Conservation (phyloP, 1,140 invertebrate species). For the Nautilus pompilius region DNA sequence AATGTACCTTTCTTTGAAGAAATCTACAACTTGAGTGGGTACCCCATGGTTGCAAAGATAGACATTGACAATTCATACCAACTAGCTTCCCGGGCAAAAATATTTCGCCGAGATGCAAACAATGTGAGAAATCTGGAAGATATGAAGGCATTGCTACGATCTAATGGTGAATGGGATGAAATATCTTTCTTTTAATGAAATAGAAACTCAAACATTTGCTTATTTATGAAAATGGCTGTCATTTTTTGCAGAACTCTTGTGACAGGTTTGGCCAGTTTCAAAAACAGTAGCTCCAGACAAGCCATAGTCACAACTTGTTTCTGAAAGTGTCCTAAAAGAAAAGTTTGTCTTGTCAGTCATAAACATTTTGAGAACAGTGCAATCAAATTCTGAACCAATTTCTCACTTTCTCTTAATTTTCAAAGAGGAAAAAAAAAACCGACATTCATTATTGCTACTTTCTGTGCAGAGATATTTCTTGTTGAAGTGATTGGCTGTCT, state of each 20-base stretch:
- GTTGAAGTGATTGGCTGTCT: too few relatives aligned
- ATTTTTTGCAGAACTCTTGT: background rate
- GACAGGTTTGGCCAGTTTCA: background rate
- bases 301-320: background rate
- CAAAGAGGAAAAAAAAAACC: background rate
- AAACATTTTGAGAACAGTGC: background rate
- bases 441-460: background rate
- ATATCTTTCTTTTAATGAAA: background rate
- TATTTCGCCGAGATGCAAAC: slow-evolving; percentile 50
- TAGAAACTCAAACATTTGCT: background rate
- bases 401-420: background rate
- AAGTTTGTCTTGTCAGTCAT: background rate
- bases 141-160: slow-evolving; percentile 51
- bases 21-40: slow-evolving; percentile 51
- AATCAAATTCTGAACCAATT: background rate
- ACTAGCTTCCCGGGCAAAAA: slow-evolving; percentile 48
- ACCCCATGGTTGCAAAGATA: slow-evolving; percentile 34
- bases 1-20: slow-evolving; percentile 55
- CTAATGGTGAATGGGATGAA: slow-evolving; percentile 40
- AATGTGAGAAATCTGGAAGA: slow-evolving; percentile 37
- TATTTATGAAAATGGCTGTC: background rate
- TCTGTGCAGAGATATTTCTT: too few relatives aligned
- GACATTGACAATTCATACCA: slow-evolving; percentile 47
- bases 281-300: background rate
- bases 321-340: background rate